A percentile compares a stretch with the other conserved stretches of the same genome.
Evolutionary conservation across 1,140 invertebrate genomes (phyloP).

Genomic region (Anagrus nilaparvatae): DNA sequence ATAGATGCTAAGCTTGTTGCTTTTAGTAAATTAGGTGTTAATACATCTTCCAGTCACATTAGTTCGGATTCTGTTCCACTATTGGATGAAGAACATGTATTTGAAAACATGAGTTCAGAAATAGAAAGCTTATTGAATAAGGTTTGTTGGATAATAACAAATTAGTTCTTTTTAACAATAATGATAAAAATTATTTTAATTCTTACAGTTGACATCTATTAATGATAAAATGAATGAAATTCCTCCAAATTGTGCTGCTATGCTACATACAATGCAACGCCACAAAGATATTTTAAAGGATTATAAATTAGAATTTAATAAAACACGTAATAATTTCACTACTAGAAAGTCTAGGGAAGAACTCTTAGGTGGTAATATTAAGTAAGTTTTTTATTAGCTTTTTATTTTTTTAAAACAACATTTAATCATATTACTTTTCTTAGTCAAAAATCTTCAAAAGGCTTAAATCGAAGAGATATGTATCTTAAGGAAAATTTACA

Average conservation of each 20-base stretch:
- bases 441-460: slow-evolving; percentile 49
- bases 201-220: slow-evolving; percentile 66
- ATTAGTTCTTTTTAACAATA: neutral
- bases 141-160: slow-evolving; percentile 37
- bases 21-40: slow-evolving; percentile 87
- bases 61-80: slow-evolving; percentile 67
- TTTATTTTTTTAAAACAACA: no score
- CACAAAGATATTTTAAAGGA: slow-evolving; percentile 89
- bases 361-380: slow-evolving; percentile 63
- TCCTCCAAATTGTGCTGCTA: slow-evolving; percentile 62
- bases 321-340: slow-evolving; percentile 80
- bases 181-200: no score
- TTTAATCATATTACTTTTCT: neutral
- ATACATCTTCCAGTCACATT: slow-evolving; percentile 41
- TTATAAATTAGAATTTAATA: slow-evolving; percentile 86
- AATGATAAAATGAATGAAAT: slow-evolving; percentile 86
- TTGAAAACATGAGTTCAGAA: slow-evolving; percentile 85
- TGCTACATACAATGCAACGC: slow-evolving; percentile 85
- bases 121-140: slow-evolving; percentile 80
- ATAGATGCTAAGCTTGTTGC: slow-evolving; percentile 92
- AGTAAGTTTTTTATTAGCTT: no score
- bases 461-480: slow-evolving; percentile 79
- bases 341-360: slow-evolving; percentile 79
- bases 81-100: slow-evolving; percentile 78
- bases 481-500: slow-evolving; percentile 90